Conservation (phyloP, 2,888 invertebrate species). For the Cantharis flavilabris region DNA sequence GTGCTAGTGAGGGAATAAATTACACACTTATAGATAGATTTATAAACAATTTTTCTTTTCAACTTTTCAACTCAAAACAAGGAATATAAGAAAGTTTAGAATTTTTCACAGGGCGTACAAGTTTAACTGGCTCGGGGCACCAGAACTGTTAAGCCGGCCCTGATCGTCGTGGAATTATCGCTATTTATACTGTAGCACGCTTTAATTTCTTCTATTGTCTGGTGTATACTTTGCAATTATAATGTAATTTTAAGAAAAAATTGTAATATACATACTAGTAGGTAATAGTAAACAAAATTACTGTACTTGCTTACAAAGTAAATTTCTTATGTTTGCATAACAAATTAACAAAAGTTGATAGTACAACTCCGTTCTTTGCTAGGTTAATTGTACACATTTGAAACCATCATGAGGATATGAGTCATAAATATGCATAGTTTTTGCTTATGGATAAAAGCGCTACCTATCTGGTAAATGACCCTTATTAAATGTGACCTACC, state of each 20-base stretch:
- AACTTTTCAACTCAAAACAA: too few relatives aligned
- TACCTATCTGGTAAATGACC: conserved; percentile 24
- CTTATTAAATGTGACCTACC: conserved; percentile 24
- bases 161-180: too few relatives aligned
- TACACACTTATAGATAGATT: too few relatives aligned
- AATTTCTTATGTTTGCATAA: background rate
- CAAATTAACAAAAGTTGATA: background rate
- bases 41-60: too few relatives aligned
- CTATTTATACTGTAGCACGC: too few relatives aligned
- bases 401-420: conserved; percentile 16
- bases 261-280: background rate
- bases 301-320: background rate
- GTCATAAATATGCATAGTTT: conserved; percentile 9
- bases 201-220: too few relatives aligned
- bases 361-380: background rate
- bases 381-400: background rate
- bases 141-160: too few relatives aligned
- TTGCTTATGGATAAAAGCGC: conserved; percentile 3
- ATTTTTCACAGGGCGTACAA: too few relatives aligned
- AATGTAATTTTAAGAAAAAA: background rate
- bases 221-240: too few relatives aligned
- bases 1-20: too few relatives aligned
- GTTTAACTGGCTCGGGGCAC: too few relatives aligned
- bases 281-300: background rate
- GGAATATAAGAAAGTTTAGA: too few relatives aligned